These are phyloP conservation scores for Minunthozetes semirufus DNA, from an alignment of 2,888 invertebrate genomes.

Conservation along the genomic window DNA sequence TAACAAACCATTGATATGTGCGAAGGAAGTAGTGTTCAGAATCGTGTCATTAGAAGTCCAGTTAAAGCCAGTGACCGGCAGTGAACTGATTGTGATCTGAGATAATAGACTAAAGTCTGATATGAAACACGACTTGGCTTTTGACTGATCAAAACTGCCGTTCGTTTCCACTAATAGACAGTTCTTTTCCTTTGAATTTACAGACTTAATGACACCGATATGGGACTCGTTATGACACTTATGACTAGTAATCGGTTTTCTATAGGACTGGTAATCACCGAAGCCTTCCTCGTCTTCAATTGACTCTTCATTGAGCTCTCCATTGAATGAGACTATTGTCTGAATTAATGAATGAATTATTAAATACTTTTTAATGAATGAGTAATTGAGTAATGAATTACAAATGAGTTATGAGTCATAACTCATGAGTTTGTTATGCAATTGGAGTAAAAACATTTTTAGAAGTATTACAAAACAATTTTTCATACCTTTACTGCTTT, in stretches of 20 bases:
- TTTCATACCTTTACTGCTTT: not conserved
- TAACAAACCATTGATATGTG: not conserved
- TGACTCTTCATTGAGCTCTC: not conserved
- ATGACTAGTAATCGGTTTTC: not conserved
- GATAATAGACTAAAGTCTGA: not conserved
- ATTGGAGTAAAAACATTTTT: not conserved
- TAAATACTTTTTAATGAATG: not conserved
- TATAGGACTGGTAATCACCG: not conserved
- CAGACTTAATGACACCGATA: not conserved
- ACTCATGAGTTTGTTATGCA: too few species aligned
- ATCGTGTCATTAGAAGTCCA: not conserved
- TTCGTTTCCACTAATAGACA: conserved; percentile 5
- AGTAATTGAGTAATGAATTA: not conserved
- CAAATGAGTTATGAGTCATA: too few species aligned
- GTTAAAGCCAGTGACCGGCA: conserved; percentile 4
- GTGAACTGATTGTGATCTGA: not conserved
- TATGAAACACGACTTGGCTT: not conserved
- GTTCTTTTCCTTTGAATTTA: not conserved
- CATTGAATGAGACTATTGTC: not conserved
- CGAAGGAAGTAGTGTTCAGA: not conserved
- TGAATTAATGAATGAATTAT: not conserved
- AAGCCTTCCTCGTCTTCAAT: not conserved
- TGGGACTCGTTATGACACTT: not conserved
- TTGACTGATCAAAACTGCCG: not conserved
- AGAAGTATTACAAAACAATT: not conserved